Base-by-base conservation (phyloP, 2,113 vertebrate species). In the Bambusicola thoracicus region DNA sequence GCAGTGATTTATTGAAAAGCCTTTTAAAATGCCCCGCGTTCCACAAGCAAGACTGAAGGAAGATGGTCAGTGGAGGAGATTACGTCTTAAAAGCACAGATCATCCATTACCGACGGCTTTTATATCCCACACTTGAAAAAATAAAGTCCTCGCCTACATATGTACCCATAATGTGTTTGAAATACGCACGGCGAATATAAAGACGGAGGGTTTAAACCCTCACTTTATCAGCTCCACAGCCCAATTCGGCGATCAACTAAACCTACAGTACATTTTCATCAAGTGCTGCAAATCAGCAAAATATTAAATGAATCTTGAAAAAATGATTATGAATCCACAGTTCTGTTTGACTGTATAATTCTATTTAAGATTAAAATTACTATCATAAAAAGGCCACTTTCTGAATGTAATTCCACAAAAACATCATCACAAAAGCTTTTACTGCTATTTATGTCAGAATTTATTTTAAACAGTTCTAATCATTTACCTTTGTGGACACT, bases 401-500 rank as follows among this genome's bases (percentile, higher is more conserved):
- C 98, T 98, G 98, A 98, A 99, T 99, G 98, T 99, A 99, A 99
- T 99, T 99, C 98, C 98, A 99, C 98, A 98, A 93, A 98, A 98
- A 98, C 98, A 98, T 98, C 98, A 98, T 97, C 98, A 98, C 98
- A 98, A 98, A 98, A 98, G 98, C 98, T 98, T 98, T 98, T 98
- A 98, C 98, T 98, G 98, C 99, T 98, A 98, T 99, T 99, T 99
- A 99, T 99, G 99, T 99, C 99, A 99, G 99, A 98, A 99, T 99
- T 98, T 99, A 99, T 99, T 99, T 99, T 99, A 99, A 99, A 99
- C 99, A 99, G 98, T 98, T 99, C 99, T 99, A 99, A 99, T 99
- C 99, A 99, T 99, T 99, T 99, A 99, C 99, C 99, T 99, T 99
- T 99, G 99, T 99, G 99, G 99, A 99, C 99, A 99, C 99, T 99